Base-by-base conservation (phyloP, 2,888 invertebrate species). In the Nipponacmea schrenckii region DNA sequence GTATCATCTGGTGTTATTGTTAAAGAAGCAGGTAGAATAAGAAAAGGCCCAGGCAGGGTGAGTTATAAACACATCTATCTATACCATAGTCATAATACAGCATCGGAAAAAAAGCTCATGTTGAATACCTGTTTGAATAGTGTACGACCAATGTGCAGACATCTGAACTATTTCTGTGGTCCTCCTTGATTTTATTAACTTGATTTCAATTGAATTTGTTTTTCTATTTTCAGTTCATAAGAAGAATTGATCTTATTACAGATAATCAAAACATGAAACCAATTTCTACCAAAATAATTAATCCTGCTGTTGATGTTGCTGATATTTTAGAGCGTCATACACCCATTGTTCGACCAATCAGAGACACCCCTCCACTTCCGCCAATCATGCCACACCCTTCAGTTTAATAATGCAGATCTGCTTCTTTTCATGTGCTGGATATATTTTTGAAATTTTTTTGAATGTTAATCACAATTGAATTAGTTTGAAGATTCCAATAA, bases 1-100 rank as follows among this genome's bases (percentile, higher is more conserved):
- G 75, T 88, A 27, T 75, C 86, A 12, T 81, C 87, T 17, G 88
- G 88, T 7, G 87, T 88, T 2, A 80, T 80, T 12, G 82, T 87
- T 0, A 80, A 80, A 73, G 87, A 88, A 78, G 85, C 84, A 39
- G 84, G 84, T 15, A 74, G 84, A 27, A 79, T 85, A 27, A 87
- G 83, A 77, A 80, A 81, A 70, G 88, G 88, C 31, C 87, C 87
- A 50, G 78, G 80, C 63, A 79, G 82, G 77, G 87, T 86, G 78
- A 75, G 81, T 77, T 24, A 46, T n/a, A 68, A 31, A 39, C 1
- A 39, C n/a, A n/a, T n/a, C n/a, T n/a, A n/a, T n/a, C n/a, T n/a
- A n/a, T 66, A 3, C 8, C 39, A n/a, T n/a, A n/a, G n/a, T n/a
- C n/a, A n/a, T n/a, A n/a, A n/a, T n/a, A n/a, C n/a, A n/a, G n/a